Base-by-base conservation (phyloP, 2,113 vertebrate species). In the Rana temporaria region DNA sequence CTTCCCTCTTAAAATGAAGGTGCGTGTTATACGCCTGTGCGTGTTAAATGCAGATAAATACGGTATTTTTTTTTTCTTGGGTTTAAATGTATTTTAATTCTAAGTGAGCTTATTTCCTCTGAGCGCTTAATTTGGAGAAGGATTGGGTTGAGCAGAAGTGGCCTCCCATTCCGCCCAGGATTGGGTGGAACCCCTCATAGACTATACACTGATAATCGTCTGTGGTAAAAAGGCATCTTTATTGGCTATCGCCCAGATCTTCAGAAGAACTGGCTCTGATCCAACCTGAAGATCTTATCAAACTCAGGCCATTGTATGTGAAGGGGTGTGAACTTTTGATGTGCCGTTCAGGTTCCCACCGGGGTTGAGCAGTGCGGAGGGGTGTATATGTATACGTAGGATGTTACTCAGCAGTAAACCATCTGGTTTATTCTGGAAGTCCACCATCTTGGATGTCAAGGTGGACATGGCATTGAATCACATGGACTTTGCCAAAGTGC, bases 211-310 rank as follows among this genome's bases (percentile, higher is more conserved):
- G 62, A 67, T 82, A 66, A 75, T 67, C 32, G 22, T 6, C 24
- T 26, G 32, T 65, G 71, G 62, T 65, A n/a, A 56, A 65, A 82
- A 59, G 71, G 74, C 60, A 82, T 65, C 79, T 52, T 82, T 65
- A 73, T 63, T 82, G 79, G 79, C 79, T 55, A 82, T 57, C 60
- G 24, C 60, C 79, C 79, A 81, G 60, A 64, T 48, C 24, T 16
- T 14, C 42, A 82, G 20, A 48, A 74, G 65, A 65, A 57, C 79
- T 82, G 79, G 79, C 79, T 19, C 38, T 6, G 3, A 15, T 82
- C 79, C 79, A 82, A 67, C 32, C 22, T 52, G 24, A 59, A 73
- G 79, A 82, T 82, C 79, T 82, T 73, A 74, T 65, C 69, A 42
- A 20, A 6, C 11, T n/a, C 30, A 12, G 22, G 22, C 59, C 79